These are phyloP conservation scores for Streblospio benedicti DNA, from an alignment of 1,140 invertebrate species.

Conservation along the genomic window DNA sequence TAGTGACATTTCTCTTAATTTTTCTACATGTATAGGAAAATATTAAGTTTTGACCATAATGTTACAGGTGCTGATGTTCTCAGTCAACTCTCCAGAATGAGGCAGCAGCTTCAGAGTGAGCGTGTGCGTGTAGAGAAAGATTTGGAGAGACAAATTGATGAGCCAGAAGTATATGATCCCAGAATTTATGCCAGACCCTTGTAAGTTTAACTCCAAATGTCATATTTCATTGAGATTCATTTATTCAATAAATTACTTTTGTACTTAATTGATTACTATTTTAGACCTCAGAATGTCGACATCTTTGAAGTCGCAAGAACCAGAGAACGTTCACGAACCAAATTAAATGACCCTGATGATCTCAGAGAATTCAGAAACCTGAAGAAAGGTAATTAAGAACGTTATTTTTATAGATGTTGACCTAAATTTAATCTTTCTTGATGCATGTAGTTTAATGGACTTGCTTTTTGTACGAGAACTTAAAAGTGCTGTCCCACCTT, in stretches of 20 bases:
- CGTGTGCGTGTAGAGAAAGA: slow-evolving; percentile 37
- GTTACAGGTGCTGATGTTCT: slow-evolving; percentile 41
- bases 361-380: background rate
- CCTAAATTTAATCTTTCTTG: too few relatives aligned
- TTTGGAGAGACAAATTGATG: slow-evolving; percentile 33
- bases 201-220: too few relatives aligned
- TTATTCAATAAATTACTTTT: too few relatives aligned
- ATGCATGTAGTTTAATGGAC: too few relatives aligned
- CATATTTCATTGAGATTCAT: too few relatives aligned
- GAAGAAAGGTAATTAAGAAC: too few relatives aligned
- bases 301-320: slow-evolving; percentile 8
- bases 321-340: background rate
- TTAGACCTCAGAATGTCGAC: slow-evolving; percentile 2
- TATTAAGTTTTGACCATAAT: background rate
- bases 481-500: too few relatives aligned
- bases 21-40: background rate
- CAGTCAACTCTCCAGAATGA: slow-evolving; percentile 39
- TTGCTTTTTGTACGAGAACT: too few relatives aligned
- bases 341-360: background rate
- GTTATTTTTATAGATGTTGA: too few relatives aligned
- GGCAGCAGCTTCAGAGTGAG: slow-evolving; percentile 39
- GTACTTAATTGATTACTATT: too few relatives aligned
- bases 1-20: too few relatives aligned
- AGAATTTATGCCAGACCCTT: slow-evolving; percentile 19
- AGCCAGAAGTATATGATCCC: slow-evolving; percentile 40